A percentile compares a stretch with the other conserved stretches of the same genome.
These are phyloP conservation scores for Xestobium rufovillosum DNA, from an alignment of 2,888 invertebrate genomes.

Conservation along the genomic window DNA sequence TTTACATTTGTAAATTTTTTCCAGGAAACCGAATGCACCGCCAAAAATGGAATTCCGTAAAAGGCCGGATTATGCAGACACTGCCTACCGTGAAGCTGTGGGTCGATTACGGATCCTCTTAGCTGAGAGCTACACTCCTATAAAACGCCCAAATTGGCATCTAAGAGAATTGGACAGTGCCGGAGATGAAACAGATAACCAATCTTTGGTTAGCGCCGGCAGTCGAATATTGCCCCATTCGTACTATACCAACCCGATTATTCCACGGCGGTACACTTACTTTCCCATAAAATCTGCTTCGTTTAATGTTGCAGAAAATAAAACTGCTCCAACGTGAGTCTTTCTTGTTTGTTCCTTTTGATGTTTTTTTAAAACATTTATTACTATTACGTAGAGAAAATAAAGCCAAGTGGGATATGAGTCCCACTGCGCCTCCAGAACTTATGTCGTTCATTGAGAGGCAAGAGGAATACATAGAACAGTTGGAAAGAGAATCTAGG, in stretches of 20 bases:
- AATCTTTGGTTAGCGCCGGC: conserved; percentile 43
- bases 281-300: no score
- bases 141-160: conserved; percentile 42
- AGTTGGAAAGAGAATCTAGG: conserved; percentile 75
- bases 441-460: conserved; percentile 74
- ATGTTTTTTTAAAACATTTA: no score
- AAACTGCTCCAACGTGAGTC: neutral
- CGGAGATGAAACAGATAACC: conserved; percentile 53
- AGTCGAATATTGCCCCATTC: conserved; percentile 31
- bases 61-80: conserved; percentile 72
- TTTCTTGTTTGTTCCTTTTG: neutral
- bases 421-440: conserved; percentile 51
- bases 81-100: conserved; percentile 78
- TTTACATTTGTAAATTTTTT: conserved; percentile 12
- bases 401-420: conserved; percentile 26
- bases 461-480: conserved; percentile 82
- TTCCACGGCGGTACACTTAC: conserved; percentile 27
- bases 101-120: conserved; percentile 68
- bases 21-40: conserved; percentile 35
- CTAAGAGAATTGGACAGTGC: conserved; percentile 46
- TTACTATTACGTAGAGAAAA: conserved; percentile 6
- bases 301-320: no score
- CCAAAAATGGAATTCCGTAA: conserved; percentile 48
- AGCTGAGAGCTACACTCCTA: conserved; percentile 62
- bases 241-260: conserved; percentile 21